Evolutionary conservation across 1,140 invertebrate species (phyloP), one percentile per base, ranked within the genome.

Genomic region (Phymorhynchus buccinoides): DNA sequence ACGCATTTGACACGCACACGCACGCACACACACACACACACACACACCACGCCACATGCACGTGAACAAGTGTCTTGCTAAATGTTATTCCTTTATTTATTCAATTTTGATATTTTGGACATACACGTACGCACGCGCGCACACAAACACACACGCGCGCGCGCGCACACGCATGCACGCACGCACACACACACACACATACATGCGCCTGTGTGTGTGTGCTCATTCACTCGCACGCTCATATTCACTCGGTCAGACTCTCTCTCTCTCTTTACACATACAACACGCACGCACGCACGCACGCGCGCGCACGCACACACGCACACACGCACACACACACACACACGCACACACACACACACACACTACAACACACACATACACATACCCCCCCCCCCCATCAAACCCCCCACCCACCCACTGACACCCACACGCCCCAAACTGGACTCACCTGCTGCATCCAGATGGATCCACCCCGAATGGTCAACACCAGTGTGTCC

Each of bases 131-230:
- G 30, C 66, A 71, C n/a, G n/a, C n/a, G n/a, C 66, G 30, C 66
- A 71, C n/a, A n/a, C n/a, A n/a, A n/a, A n/a, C n/a, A n/a, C n/a
- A n/a, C n/a, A n/a, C n/a, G n/a, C n/a, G n/a, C 66, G 30, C 66
- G 30, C 66, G 30, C 30, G 30, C 66, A 71, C 66, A 71, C 66
- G 7, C 30, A 71, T 30, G 30, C 66, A 71, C 66, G 30, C 30
- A 71, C 66, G 30, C 66, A 71, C n/a, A 71, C 66, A 71, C 66
- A 71, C 66, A 71, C 66, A 71, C 66, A 71, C n/a, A 71, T n/a
- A 71, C 66, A n/a, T 30, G 30, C 66, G 30, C 66, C 14, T 30
- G 30, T n/a, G 30, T 30, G 30, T 30, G 30, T 30, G 30, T 30
- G 30, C 66, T 16, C 66, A 71, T 30, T n/a, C 66, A 71, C 66